Conservation (phyloP, 35 echinoderm and acorn worm genomes). For the Diadema setosum region DNA sequence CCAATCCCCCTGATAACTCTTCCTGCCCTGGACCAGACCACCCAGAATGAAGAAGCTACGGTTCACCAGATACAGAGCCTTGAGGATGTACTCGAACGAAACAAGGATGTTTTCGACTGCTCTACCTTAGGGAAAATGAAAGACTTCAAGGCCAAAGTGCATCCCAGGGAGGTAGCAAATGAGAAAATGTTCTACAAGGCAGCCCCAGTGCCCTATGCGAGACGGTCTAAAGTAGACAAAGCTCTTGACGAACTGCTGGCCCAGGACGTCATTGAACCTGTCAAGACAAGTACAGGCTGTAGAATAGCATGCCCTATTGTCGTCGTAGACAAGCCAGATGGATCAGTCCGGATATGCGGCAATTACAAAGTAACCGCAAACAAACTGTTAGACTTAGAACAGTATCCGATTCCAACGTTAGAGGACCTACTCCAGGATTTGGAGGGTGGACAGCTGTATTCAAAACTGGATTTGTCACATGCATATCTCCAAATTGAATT, state of each 20-base stretch:
- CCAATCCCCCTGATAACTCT: not conserved
- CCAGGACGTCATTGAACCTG: constrained; percentile 39
- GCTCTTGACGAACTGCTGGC: constrained; percentile 19
- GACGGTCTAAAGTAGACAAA: constrained; percentile 1
- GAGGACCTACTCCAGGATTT: constrained; percentile 50
- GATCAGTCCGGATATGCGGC: constrained; percentile 15
- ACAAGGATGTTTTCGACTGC: not conserved
- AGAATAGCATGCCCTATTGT: constrained; percentile 56
- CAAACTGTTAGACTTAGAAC: constrained; percentile 23
- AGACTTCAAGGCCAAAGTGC: constrained; percentile 8
- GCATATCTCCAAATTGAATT: constrained; percentile 63
- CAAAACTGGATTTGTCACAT: constrained; percentile 52
- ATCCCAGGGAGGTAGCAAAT: not conserved
- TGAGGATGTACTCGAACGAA: not conserved
- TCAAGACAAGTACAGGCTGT: constrained; percentile 14
- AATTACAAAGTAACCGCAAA: constrained; percentile 84
- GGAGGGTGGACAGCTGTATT: constrained; percentile 31
- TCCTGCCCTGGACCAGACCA: not conserved
- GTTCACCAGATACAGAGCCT: not conserved
- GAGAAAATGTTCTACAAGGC: constrained; percentile 38
- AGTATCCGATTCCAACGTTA: constrained; percentile 53
- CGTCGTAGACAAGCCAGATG: constrained; percentile 28
- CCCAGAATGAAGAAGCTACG: not conserved
- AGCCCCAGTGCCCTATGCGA: constrained; percentile 43
- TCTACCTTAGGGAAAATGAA: not conserved